phyloP scores from a whole-genome alignment of 2,797 vertebrate species.

The Falco berigora region DNA sequence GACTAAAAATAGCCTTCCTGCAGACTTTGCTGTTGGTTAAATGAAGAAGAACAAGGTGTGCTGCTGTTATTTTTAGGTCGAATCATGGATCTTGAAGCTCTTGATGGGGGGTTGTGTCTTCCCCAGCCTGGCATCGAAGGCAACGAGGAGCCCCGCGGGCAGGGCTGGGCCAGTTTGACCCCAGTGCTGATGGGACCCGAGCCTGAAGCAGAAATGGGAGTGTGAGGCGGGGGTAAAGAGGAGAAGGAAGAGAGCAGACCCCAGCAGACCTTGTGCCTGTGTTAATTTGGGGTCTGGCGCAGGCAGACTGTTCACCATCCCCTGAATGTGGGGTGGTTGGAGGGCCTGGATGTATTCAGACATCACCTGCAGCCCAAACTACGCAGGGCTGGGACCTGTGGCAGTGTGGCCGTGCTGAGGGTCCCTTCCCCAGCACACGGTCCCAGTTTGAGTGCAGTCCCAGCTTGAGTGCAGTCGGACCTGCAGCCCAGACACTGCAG shows the following conservation, averaged over 20 bases:
- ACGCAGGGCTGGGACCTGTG: neutral
- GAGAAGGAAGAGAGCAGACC: neutral
- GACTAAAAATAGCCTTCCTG: slow-evolving; percentile 16
- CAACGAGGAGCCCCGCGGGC: neutral
- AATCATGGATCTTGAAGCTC: neutral
- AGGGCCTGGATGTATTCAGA: neutral
- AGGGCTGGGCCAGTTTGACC: neutral
- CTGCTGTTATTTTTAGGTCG: neutral
- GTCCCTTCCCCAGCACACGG: fast-evolving
- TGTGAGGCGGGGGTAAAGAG: neutral
- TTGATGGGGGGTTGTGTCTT: neutral
- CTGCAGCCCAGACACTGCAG: neutral
- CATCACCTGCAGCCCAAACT: neutral
- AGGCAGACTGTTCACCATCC: neutral
- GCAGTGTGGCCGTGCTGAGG: neutral
- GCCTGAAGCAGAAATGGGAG: neutral
- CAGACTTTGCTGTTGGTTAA: neutral
- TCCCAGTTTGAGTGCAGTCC: neutral
- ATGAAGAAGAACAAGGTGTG: neutral
- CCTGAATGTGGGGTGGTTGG: fast-evolving
- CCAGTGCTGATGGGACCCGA: neutral
- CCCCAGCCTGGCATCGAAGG: neutral
- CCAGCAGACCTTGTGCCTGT: too few relatives aligned
- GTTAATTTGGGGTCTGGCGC: neutral
- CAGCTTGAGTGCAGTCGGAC: fast-evolving